Conservation (phyloP, 2,113 vertebrate genomes). For the Neogobius melanostomus region DNA sequence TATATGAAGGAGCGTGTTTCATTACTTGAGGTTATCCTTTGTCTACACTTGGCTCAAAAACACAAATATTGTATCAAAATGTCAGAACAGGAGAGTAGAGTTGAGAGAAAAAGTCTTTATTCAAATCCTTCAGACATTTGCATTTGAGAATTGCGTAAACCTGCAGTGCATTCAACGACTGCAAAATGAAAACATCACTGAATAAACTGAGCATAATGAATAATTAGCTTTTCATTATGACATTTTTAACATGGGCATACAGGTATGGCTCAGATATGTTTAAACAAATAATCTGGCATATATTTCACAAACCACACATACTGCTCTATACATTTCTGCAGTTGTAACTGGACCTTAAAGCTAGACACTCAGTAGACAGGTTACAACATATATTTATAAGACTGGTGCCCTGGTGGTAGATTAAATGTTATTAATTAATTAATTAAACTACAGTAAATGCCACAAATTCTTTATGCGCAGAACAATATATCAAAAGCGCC, state of each 20-base stretch:
- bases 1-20: no score
- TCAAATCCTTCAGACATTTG: not conserved
- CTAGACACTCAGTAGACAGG: not conserved
- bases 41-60: no score
- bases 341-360: not conserved
- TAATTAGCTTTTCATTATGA: not conserved
- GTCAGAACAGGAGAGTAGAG: not conserved
- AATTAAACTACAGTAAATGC: no score
- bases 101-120: not conserved
- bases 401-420: no score
- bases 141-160: not conserved
- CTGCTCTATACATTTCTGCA: not conserved
- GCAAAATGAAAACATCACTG: conserved; percentile 8
- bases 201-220: not conserved
- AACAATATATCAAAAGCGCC: no score
- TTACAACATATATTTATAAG: no score
- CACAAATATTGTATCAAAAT: no score
- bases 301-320: not conserved
- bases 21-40: no score
- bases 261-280: not conserved
- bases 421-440: no score
- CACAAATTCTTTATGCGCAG: no score
- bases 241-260: not conserved
- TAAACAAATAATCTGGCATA: not conserved
- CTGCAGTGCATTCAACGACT: not conserved